Conservation (phyloP, 2,797 vertebrate genomes). For the Gobio occitaniae region DNA sequence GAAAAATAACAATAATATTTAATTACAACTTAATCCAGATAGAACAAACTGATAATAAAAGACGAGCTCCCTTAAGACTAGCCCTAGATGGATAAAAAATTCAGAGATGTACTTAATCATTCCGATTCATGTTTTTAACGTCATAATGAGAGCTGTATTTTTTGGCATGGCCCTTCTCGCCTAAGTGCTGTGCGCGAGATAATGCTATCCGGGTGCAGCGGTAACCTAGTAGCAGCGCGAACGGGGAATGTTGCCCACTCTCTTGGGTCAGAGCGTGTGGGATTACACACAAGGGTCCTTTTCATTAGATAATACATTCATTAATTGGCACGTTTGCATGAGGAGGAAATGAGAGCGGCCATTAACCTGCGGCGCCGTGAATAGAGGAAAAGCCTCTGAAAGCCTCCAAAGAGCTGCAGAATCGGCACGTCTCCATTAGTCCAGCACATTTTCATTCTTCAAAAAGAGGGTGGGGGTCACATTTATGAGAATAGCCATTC, state of each 20-base stretch:
- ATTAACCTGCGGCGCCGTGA: constrained; percentile 34
- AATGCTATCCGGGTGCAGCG: constrained; percentile 28
- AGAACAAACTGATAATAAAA: constrained; percentile 54
- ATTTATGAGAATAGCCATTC: constrained; percentile 36
- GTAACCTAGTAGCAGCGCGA: constrained; percentile 33
- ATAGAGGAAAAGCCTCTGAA: constrained; percentile 32
- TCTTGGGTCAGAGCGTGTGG: constrained; percentile 43
- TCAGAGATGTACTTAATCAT: constrained; percentile 26
- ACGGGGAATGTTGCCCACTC: constrained; percentile 35
- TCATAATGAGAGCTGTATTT: constrained; percentile 45
- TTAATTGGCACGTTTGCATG: constrained; percentile 60
- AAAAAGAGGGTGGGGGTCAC: constrained; percentile 22
- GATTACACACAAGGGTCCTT: constrained; percentile 40
- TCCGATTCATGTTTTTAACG: constrained; percentile 42
- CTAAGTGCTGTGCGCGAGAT: constrained; percentile 65
- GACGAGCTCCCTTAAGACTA: constrained; percentile 65
- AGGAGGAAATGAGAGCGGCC: constrained; percentile 35
- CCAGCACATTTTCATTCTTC: constrained; percentile 8
- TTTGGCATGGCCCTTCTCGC: constrained; percentile 49
- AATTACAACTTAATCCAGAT: constrained; percentile 48
- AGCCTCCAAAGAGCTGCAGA: constrained; percentile 38
- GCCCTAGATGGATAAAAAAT: constrained; percentile 55
- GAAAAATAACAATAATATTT: constrained; percentile 39
- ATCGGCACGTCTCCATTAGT: constrained; percentile 34
- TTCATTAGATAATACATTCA: constrained; percentile 68